Evolutionary conservation across 2,888 invertebrate genomes (phyloP).

Genomic region (Lasioglossum marginatum): DNA sequence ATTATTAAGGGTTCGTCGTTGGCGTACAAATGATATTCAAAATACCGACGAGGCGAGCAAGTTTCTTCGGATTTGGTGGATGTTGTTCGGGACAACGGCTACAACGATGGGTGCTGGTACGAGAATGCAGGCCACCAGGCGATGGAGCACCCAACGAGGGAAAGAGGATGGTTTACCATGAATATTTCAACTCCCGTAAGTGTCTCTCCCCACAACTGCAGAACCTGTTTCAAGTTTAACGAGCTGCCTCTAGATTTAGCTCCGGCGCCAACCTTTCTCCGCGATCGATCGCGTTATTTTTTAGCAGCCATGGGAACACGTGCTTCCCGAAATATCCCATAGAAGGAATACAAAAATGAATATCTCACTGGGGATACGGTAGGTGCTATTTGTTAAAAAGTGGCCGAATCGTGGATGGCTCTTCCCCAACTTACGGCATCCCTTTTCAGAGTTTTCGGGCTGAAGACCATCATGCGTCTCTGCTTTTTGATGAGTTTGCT

Average conservation of each 20-base stretch:
- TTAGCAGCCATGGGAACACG: conserved; percentile 28
- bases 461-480: conserved; percentile 85
- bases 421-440: conserved; percentile 59
- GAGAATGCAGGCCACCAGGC: conserved; percentile 39
- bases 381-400: no score
- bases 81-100: conserved; percentile 9
- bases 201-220: conserved; percentile 65
- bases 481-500: conserved; percentile 89
- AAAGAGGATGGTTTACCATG: conserved; percentile 66
- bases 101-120: background rate
- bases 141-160: conserved; percentile 20
- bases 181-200: conserved; percentile 78
- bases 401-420: no score
- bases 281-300: conserved; percentile 46
- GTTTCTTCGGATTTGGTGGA: background rate
- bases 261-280: background rate
- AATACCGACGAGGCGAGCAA: background rate
- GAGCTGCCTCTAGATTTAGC: conserved; percentile 47
- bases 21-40: background rate
- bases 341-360: background rate
- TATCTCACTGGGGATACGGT: background rate
- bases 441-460: conserved; percentile 54
- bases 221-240: conserved; percentile 73
- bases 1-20: background rate
- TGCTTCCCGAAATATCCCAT: background rate